Evolutionary conservation across 1,140 invertebrate genomes (phyloP), one percentile per base, ranked within the genome.

Genomic region (Anastrepha ludens): DNA sequence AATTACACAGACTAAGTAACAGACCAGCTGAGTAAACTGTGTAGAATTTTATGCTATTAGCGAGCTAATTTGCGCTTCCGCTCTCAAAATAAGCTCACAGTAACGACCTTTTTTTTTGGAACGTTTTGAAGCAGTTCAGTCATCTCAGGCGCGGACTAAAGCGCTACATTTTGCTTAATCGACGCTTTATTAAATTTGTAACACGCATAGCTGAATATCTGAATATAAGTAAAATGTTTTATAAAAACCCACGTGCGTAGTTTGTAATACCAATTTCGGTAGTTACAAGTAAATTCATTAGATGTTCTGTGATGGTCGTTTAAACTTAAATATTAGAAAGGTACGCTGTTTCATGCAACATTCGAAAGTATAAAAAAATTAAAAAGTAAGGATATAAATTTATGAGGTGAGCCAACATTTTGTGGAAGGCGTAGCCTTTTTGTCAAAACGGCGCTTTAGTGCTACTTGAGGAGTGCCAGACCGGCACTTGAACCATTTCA

Each of bases 1-100:
- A 8, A n/a, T 55, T 50, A 81, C 74, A 81, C n/a, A 81, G 6
- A 65, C 64, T 20, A 65, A 65, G 64, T 29, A 29, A 29, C 29
- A 29, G 29, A 85, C 5, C 17, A 58, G 6, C 29, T 29, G 9
- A 44, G n/a, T 20, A 81, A 81, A 50, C 15, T 58, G n/a, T 62
- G 11, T 86, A 86, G 41, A 62, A 62, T 86, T 86, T 55, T 86
- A 86, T 86, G 29, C 55, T 44, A 41, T 60, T 86, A 60, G 15
- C 59, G n/a, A 59, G 39, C 29, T 62, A 62, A 86, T 60, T 86
- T 86, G 6, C 59, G 59, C 85, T 86, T 86, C 58, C 85, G 85
- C 44, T 62, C 62, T 41, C 29, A 7, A 81, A 55, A 81, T 2
- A 17, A 41, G 29, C 20, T 5, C 39, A 3, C 0, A 67, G 39